Percentiles rank a stretch among this genome's conserved stretches.
Evolutionary conservation across 2,113 vertebrate genomes (phyloP).

Genomic region (Megaceryle torquata): DNA sequence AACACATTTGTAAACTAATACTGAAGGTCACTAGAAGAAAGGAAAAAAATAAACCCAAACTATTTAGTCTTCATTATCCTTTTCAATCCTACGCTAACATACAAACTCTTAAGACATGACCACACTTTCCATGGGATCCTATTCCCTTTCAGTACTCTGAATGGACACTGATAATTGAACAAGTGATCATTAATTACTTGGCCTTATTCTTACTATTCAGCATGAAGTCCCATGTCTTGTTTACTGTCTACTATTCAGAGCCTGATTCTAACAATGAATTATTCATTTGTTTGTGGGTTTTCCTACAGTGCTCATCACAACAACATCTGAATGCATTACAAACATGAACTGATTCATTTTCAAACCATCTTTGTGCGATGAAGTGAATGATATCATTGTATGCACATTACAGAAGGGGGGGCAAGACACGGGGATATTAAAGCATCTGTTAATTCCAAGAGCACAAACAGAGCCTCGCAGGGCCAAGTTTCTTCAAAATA

Average conservation of each 20-base stretch:
- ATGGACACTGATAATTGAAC: not conserved
- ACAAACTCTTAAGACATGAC: not conserved
- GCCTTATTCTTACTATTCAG: not conserved
- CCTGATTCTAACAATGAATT: constrained; percentile 37
- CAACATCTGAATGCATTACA: constrained; percentile 13
- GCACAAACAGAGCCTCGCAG: not conserved
- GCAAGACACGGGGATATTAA: not conserved
- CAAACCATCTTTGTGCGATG: constrained; percentile 20
- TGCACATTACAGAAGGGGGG: not conserved
- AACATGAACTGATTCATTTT: constrained; percentile 32
- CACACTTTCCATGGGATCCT: not conserved
- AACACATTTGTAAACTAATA: not conserved
- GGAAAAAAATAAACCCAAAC: not conserved
- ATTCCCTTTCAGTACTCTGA: not conserved
- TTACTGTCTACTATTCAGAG: constrained; percentile 5
- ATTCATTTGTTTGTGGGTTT: constrained; percentile 40
- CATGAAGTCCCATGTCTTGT: not conserved
- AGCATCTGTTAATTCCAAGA: constrained; percentile 5
- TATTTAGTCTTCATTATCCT: not conserved
- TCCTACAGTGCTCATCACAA: constrained; percentile 37
- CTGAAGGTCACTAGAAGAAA: not conserved
- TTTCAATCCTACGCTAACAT: not conserved
- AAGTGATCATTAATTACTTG: not conserved
- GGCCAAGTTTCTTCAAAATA: not conserved
- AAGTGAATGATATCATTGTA: constrained; percentile 37